Evolutionary conservation across 2,113 vertebrate genomes (phyloP).

Genomic region (Hucho hucho): DNA sequence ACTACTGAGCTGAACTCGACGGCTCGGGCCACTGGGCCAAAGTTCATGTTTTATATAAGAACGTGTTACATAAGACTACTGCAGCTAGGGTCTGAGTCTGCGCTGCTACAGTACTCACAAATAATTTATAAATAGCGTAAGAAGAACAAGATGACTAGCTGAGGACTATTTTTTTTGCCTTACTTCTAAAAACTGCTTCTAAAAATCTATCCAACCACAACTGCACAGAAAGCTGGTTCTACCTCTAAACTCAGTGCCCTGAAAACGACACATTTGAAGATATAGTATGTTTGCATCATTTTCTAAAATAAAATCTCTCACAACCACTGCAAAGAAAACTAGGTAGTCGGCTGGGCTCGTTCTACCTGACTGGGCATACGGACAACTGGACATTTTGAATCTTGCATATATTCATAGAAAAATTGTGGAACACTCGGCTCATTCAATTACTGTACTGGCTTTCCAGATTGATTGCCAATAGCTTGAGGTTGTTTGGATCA

Average conservation of each 20-base stretch:
- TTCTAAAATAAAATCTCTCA: no score
- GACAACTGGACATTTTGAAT: no score
- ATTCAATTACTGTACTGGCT: neutral
- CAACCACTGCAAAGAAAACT: no score
- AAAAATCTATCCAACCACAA: neutral
- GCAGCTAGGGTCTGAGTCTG: constrained; percentile 48
- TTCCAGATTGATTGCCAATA: neutral
- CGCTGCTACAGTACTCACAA: constrained; percentile 65
- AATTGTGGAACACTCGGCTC: neutral
- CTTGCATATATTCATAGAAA: no score
- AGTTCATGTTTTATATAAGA: constrained; percentile 80
- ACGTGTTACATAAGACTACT: constrained; percentile 76
- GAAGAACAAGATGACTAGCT: constrained; percentile 46
- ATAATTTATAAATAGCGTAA: constrained; percentile 70
- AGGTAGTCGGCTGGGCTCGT: no score
- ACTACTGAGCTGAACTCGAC: constrained; percentile 66
- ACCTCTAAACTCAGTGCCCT: constrained; percentile 19
- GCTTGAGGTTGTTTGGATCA: neutral
- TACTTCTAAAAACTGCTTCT: constrained; percentile 36
- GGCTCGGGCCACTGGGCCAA: constrained; percentile 69
- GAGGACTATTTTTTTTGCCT: constrained; percentile 48
- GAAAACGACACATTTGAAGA: neutral
- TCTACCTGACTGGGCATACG: no score
- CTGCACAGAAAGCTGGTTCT: constrained; percentile 18
- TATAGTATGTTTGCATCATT: no score